Percentiles rank a stretch among this genome's conserved stretches.
phyloP scores from a whole-genome alignment of 2,113 vertebrate species.

The Ailuropoda melanoleuca region DNA sequence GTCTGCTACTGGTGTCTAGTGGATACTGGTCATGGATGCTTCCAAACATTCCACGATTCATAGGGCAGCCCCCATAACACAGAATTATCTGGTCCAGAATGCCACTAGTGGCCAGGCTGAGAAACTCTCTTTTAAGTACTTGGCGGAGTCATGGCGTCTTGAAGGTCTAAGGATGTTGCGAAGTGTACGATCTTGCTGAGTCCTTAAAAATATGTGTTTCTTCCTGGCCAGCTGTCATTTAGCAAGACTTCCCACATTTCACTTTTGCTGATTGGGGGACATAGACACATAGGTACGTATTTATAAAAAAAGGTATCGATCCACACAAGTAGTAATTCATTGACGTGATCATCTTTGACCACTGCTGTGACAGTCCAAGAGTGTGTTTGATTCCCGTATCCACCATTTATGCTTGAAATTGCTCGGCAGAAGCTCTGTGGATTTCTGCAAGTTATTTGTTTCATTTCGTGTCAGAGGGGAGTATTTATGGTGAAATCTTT shows the following conservation, averaged over 20 bases:
- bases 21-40: not conserved
- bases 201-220: not conserved
- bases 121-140: not conserved
- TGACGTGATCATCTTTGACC: not conserved
- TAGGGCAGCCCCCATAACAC: not conserved
- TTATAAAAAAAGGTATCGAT: slow-evolving; percentile 6
- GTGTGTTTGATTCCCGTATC: not conserved
- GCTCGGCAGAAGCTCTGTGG: not conserved
- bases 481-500: not conserved
- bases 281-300: not conserved
- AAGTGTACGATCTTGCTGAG: not conserved
- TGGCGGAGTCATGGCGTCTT: not conserved
- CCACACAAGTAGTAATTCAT: not conserved
- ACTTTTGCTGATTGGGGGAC: slow-evolving; percentile 7
- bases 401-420: not conserved
- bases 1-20: no score
- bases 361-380: not conserved
- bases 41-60: not conserved
- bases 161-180: not conserved
- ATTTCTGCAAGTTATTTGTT: not conserved
- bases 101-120: not conserved
- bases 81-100: not conserved
- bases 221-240: not conserved
- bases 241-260: not conserved
- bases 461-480: not conserved